A percentile compares a stretch with the other conserved stretches of the same genome.
These are phyloP conservation scores for Hofmannophila pseudospretella DNA, from an alignment of 2,888 invertebrate genomes.

Conservation along the genomic window DNA sequence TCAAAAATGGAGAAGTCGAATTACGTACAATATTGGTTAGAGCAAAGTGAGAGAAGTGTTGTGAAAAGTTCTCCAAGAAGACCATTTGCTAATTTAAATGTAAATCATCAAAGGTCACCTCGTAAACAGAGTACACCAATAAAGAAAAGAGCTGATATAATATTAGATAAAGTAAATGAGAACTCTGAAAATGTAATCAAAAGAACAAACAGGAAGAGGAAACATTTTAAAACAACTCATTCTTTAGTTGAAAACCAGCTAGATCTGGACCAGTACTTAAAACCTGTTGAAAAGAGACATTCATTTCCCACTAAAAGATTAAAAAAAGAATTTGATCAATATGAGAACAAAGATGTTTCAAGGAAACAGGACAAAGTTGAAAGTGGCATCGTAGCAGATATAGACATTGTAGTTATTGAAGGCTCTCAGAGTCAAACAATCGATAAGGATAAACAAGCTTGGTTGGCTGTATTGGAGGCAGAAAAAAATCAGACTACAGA, in stretches of 20 bases:
- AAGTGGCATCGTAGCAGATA: conserved; percentile 51
- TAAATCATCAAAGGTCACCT: conserved; percentile 27
- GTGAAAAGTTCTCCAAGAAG: conserved; percentile 29
- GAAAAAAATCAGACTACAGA: conserved; percentile 25
- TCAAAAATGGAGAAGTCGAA: conserved; percentile 45
- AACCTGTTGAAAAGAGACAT: conserved; percentile 6
- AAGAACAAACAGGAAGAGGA: conserved; percentile 8
- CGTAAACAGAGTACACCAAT: background rate
- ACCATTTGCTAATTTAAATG: conserved; percentile 53
- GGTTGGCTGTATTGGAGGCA: conserved; percentile 45
- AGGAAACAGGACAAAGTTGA: conserved; percentile 35
- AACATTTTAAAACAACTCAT: conserved; percentile 21
- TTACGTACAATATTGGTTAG: conserved; percentile 57
- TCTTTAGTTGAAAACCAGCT: conserved; percentile 9
- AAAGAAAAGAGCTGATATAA: conserved; percentile 9
- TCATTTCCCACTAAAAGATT: conserved; percentile 13
- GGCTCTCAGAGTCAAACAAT: conserved; percentile 37
- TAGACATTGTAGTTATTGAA: conserved; percentile 46
- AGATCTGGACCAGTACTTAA: conserved; percentile 10
- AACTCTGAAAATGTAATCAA: conserved; percentile 6
- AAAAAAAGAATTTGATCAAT: conserved; percentile 10
- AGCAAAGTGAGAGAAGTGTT: conserved; percentile 28
- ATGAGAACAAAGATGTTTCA: background rate
- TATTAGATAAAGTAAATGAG: conserved; percentile 10
- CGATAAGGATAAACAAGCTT: conserved; percentile 59